Base-by-base conservation (phyloP, 2,888 invertebrate species). In the Neoitamus cyanurus region DNA sequence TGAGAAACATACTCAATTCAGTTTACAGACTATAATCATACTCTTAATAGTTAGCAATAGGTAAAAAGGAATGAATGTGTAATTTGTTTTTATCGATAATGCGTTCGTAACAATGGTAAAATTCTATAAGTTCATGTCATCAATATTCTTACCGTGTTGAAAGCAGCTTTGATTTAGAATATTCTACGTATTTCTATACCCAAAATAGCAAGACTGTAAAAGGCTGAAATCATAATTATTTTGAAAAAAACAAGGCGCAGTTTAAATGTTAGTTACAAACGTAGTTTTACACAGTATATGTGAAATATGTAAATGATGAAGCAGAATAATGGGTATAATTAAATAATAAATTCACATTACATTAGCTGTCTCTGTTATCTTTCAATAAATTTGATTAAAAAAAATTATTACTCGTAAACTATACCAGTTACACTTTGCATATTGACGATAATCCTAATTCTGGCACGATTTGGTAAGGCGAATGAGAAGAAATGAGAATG, bases 81-180 rank as follows among this genome's bases (percentile, higher is more conserved):
- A 30, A 2, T 80, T 48, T 73, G 48, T 30, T 75, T 75, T 77
- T 37, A 75, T 83, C 15, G 69, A 73, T 73, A 58, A 83, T 72
- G 73, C 82, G 58, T 70, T 46, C 70, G 13, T 83, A 72, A 70
- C 72, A 83, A 46, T 73, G 34, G 42, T 78, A 78, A 78, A 78
- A 58, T 31, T 78, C 34, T 15, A 28, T 5, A 77, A 77, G 34
- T 77, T 78, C 58, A 78, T 78, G 15, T 77, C 37, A 25, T 46
- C 13, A 68, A 37, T 30, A 48, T 69, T 69, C 82, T 82, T 82
- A 82, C 82, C 82, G 82, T 82, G 28, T 69, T 82, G 82, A 69
- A 69, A 82, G 82, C 69, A 82, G 82, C 69, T 82, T 82, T 68
- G 82, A 69, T 82, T 82, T 69, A 69, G 82, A 69, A 82, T 82